These are phyloP conservation scores for Carcharodon carcharias DNA, from an alignment of 2,797 vertebrate genomes.

Conservation along the genomic window DNA sequence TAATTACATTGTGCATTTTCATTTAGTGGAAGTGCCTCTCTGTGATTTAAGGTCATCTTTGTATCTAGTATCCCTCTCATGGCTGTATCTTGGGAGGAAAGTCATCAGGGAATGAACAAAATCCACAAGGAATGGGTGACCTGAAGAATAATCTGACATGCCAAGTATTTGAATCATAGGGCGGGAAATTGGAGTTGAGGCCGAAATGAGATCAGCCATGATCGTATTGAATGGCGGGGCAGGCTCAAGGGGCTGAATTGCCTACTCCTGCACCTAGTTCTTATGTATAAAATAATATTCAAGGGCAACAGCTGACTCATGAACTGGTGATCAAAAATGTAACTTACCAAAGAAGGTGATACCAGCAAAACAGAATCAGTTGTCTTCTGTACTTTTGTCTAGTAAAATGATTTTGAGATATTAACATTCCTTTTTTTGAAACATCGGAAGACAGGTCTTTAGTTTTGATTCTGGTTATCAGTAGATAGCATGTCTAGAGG, in stretches of 20 bases:
- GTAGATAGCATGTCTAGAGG: neutral
- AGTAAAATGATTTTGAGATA: neutral
- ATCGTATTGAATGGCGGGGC: too few species aligned
- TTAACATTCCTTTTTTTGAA: neutral
- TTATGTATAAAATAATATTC: too few species aligned
- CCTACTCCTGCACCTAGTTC: too few species aligned
- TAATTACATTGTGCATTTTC: neutral
- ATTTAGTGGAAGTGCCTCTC: neutral
- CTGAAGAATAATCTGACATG: neutral
- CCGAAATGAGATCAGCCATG: too few species aligned
- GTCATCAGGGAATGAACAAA: neutral
- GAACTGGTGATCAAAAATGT: neutral
- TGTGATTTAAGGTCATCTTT: neutral
- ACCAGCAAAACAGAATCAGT: neutral
- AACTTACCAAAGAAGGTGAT: neutral
- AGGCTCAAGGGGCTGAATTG: too few species aligned
- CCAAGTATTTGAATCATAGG: neutral
- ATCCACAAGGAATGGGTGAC: neutral
- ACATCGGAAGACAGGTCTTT: neutral
- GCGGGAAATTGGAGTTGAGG: neutral
- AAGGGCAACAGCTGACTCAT: too few species aligned
- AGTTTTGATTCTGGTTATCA: conserved; percentile 11
- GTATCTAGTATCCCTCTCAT: neutral
- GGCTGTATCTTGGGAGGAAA: neutral
- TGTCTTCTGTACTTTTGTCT: neutral